phyloP scores from a whole-genome alignment of 2,113 vertebrate species.

The Lophochroa leadbeateri region DNA sequence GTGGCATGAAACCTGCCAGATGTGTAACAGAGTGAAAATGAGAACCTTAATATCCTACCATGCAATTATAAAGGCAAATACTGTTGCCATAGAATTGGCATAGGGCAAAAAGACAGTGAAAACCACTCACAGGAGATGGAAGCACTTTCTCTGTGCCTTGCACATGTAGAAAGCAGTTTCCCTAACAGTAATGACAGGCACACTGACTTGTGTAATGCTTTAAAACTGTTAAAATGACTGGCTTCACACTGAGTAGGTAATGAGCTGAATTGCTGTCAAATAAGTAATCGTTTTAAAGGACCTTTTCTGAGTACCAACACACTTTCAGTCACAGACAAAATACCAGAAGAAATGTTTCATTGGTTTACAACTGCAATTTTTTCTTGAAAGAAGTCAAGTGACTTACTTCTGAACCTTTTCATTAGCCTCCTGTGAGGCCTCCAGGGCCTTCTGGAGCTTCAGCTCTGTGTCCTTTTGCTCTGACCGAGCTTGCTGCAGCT shows the following conservation, averaged over 20 bases:
- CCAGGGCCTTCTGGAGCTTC: slow-evolving; percentile 75
- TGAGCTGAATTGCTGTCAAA: background rate
- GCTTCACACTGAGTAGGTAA: background rate
- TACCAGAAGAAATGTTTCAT: background rate
- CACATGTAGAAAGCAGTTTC: background rate
- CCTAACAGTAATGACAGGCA: background rate
- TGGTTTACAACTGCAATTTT: background rate
- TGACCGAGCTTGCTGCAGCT: slow-evolving; percentile 74
- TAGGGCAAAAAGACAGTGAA: background rate
- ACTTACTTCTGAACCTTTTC: slow-evolving; percentile 87
- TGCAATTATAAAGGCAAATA: slow-evolving; percentile 11
- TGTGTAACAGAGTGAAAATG: background rate
- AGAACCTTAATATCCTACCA: background rate
- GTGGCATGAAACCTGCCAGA: background rate
- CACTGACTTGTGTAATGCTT: background rate
- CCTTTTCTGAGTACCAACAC: background rate
- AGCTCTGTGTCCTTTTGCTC: slow-evolving; percentile 71
- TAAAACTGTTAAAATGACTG: background rate
- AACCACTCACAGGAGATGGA: background rate
- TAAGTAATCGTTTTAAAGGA: background rate
- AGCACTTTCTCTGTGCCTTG: background rate
- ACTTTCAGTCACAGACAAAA: background rate
- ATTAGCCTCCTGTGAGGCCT: slow-evolving; percentile 73
- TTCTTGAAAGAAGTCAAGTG: background rate
- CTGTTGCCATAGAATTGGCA: background rate